Conservation (phyloP, 2,888 invertebrate species). For the Drosophila niveifrons region DNA sequence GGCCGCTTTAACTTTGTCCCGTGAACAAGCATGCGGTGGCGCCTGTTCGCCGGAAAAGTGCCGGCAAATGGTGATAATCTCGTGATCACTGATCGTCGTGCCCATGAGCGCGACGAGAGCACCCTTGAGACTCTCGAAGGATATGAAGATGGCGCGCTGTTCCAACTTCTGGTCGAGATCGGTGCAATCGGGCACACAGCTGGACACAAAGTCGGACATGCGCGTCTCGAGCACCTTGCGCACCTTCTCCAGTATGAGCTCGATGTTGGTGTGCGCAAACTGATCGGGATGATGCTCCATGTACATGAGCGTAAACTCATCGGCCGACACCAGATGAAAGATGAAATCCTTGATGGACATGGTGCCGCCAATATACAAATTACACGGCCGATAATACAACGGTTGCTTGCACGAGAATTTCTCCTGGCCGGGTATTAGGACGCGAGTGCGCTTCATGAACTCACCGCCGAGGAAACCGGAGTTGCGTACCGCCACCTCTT, state of each 20-base stretch:
- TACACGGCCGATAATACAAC: constrained; percentile 90
- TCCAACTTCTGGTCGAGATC: constrained; percentile 56
- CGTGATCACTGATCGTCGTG: constrained; percentile 91
- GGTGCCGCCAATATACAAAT: constrained; percentile 94
- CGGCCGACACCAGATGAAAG: constrained; percentile 92
- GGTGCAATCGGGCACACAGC: constrained; percentile 86
- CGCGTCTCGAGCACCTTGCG: constrained; percentile 88
- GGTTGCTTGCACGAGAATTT: constrained; percentile 91
- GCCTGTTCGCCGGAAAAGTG: constrained; percentile 89
- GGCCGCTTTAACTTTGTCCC: constrained; percentile 87
- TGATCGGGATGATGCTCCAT: constrained; percentile 92
- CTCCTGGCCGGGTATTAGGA: constrained; percentile 91
- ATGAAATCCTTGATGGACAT: constrained; percentile 91
- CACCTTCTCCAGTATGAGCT: constrained; percentile 91
- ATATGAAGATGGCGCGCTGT: constrained; percentile 62
- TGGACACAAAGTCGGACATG: constrained; percentile 91
- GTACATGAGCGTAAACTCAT: constrained; percentile 94
- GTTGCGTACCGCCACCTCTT: constrained; percentile 90
- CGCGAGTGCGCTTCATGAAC: constrained; percentile 89
- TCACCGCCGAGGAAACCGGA: constrained; percentile 89
- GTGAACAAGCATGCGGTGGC: constrained; percentile 83
- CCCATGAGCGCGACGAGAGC: constrained; percentile 89
- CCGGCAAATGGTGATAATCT: constrained; percentile 91
- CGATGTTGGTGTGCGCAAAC: constrained; percentile 91
- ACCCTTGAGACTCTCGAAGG: constrained; percentile 86